phyloP scores from a whole-genome alignment of 2,113 vertebrate species.

The Saimiri boliviensis region DNA sequence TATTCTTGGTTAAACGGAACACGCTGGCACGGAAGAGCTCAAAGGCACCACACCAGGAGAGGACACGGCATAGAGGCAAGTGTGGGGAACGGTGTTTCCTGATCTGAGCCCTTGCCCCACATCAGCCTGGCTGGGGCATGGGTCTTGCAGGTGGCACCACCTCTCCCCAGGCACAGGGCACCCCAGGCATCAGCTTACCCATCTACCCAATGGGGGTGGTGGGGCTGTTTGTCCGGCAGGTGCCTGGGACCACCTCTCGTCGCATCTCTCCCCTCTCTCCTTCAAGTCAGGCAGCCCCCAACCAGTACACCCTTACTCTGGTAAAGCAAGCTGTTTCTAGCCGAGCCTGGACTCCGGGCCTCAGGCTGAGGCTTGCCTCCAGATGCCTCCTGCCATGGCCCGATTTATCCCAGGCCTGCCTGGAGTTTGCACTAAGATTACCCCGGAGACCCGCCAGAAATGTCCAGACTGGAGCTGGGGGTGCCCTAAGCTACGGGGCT shows the following conservation, averaged over 20 bases:
- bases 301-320: background rate
- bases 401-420: accelerated
- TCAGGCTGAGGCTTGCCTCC: background rate
- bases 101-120: background rate
- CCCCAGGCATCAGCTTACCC: background rate
- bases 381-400: background rate
- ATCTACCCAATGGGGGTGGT: accelerated
- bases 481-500: background rate
- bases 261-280: too few relatives aligned
- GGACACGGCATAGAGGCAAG: background rate
- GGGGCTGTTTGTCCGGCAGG: too few relatives aligned
- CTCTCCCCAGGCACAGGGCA: background rate
- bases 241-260: too few relatives aligned
- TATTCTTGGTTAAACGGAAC: background rate
- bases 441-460: too few relatives aligned
- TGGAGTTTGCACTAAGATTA: background rate
- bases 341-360: background rate
- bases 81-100: background rate
- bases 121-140: background rate
- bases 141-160: background rate
- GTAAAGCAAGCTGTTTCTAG: background rate
- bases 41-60: background rate
- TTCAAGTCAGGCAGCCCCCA: too few relatives aligned
- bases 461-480: background rate
- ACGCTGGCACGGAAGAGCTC: background rate